These are phyloP conservation scores for Euwallacea fornicatus DNA, from an alignment of 1,140 invertebrate genomes.

Conservation along the genomic window DNA sequence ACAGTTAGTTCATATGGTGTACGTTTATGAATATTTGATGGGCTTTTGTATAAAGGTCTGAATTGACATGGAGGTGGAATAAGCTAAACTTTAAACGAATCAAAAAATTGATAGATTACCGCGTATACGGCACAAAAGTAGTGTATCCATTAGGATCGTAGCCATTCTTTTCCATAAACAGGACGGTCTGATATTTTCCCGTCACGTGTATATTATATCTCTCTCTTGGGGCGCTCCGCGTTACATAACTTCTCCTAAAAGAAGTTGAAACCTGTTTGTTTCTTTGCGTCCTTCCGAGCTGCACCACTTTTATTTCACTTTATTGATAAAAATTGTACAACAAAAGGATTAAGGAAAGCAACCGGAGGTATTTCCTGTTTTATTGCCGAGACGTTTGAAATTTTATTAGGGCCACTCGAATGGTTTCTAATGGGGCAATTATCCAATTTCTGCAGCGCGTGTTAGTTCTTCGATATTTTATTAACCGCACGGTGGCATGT, in stretches of 20 bases:
- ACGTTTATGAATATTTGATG: conserved; percentile 2
- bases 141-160: conserved; percentile 35
- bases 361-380: no score
- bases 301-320: conserved; percentile 39
- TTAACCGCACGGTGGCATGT: no score
- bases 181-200: conserved; percentile 45
- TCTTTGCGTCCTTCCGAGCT: conserved; percentile 30
- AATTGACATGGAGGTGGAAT: no score
- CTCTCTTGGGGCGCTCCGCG: conserved; percentile 48
- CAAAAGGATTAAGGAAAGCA: no score
- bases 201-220: conserved; percentile 54
- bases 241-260: conserved; percentile 53
- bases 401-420: no score
- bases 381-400: no score
- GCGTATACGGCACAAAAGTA: not conserved
- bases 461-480: no score
- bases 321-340: conserved; percentile 31
- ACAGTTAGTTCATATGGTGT: not conserved
- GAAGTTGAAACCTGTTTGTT: conserved; percentile 46
- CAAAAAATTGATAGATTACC: not conserved
- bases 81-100: no score
- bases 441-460: no score
- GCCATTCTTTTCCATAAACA: conserved; percentile 48
- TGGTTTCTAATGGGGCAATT: no score
- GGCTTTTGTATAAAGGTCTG: no score